phyloP scores from a whole-genome alignment of 2,888 invertebrate genomes.

The Hypercompe scribonia region DNA sequence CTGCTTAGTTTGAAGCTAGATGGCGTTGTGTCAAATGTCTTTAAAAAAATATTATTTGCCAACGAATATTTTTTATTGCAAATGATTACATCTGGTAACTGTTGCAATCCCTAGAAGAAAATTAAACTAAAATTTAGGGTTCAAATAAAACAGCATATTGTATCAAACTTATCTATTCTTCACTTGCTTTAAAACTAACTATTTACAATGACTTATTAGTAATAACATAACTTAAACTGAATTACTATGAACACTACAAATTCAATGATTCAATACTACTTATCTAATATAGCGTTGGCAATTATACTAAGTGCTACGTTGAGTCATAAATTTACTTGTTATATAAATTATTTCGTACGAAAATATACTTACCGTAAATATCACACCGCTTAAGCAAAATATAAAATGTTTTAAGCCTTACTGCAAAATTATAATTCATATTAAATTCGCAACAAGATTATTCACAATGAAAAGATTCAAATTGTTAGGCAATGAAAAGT shows the following conservation, averaged over 20 bases:
- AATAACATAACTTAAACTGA: constrained; percentile 35
- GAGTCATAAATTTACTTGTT: constrained; percentile 48
- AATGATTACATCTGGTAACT: background rate
- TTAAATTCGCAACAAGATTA: background rate
- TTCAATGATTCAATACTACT: constrained; percentile 33
- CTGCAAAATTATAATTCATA: constrained; percentile 20
- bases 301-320: constrained; percentile 37
- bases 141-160: constrained; percentile 31
- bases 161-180: constrained; percentile 42
- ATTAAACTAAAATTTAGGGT: background rate
- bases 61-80: no score
- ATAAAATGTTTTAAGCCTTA: constrained; percentile 44
- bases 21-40: no score
- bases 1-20: no score
- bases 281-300: constrained; percentile 41
- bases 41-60: no score
- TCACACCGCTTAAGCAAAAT: constrained; percentile 72
- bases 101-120: background rate
- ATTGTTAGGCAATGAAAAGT: background rate
- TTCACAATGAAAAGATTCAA: background rate
- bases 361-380: constrained; percentile 66
- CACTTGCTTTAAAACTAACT: constrained; percentile 39
- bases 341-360: constrained; percentile 46
- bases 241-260: constrained; percentile 33
- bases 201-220: constrained; percentile 44